These are phyloP conservation scores for Pseudochirops cupreus DNA, from an alignment of 2,797 vertebrate species.

Conservation along the genomic window DNA sequence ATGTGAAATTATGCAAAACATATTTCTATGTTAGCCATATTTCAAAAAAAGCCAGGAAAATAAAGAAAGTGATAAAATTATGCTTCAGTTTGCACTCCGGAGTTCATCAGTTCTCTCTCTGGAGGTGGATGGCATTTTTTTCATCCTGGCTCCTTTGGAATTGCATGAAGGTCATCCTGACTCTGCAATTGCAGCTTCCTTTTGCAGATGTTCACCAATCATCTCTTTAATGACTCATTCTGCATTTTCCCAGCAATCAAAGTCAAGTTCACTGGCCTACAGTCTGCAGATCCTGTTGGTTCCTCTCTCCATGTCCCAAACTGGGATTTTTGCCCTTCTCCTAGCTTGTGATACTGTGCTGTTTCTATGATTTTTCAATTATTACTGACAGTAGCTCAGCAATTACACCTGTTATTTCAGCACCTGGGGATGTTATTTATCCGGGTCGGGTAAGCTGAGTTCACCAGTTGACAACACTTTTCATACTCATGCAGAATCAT, in stretches of 20 bases:
- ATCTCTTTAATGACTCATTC: background rate
- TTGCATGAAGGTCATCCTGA: background rate
- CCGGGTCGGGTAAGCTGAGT: too few species aligned
- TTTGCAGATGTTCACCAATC: background rate
- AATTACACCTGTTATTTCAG: background rate
- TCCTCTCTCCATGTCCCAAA: background rate
- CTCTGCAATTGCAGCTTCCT: background rate
- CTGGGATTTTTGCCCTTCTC: background rate
- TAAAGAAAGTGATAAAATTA: background rate
- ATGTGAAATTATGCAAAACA: background rate
- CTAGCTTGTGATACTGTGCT: background rate
- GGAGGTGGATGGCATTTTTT: background rate
- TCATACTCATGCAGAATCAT: too few species aligned
- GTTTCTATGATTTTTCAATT: background rate
- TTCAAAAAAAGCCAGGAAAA: background rate
- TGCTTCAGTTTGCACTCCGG: background rate
- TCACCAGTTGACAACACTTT: too few species aligned
- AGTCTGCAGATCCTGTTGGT: background rate
- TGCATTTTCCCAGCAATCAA: background rate
- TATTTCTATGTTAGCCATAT: background rate
- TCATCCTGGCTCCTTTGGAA: background rate
- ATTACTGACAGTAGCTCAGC: background rate
- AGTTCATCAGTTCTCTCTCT: background rate
- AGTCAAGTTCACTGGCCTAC: background rate
- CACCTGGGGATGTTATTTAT: too few species aligned